Percentiles rank a stretch among this genome's conserved stretches.
Evolutionary conservation across 1,140 invertebrate species (phyloP).

Genomic region (Drosophila nigromelanica): DNA sequence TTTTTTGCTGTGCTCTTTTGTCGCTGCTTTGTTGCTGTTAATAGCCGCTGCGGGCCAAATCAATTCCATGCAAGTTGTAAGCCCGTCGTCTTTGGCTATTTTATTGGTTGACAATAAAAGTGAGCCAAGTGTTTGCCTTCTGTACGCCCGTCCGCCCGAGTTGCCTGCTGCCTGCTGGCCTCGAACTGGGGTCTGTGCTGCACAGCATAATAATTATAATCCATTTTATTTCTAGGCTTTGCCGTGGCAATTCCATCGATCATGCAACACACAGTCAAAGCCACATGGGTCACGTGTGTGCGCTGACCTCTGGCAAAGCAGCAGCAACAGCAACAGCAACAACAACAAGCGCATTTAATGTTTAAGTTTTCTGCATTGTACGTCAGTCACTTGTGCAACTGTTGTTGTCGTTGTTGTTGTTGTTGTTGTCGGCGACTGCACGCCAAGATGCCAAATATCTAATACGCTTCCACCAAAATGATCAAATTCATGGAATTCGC

Average conservation of each 20-base stretch:
- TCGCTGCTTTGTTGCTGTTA: slow-evolving; percentile 69
- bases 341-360: slow-evolving; percentile 15
- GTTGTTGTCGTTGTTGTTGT: slow-evolving; percentile 27
- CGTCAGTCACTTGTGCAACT: slow-evolving; percentile 57
- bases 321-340: slow-evolving; percentile 21
- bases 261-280: slow-evolving; percentile 45
- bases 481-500: slow-evolving; percentile 80
- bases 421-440: slow-evolving; percentile 40
- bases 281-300: slow-evolving; percentile 68
- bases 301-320: slow-evolving; percentile 65
- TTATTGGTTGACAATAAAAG: slow-evolving; percentile 81
- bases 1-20: slow-evolving; percentile 10
- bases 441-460: slow-evolving; percentile 77
- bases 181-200: slow-evolving; percentile 1
- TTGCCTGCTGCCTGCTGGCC: not conserved
- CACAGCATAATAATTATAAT: slow-evolving; percentile 79
- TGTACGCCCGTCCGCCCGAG: not conserved
- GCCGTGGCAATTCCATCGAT: slow-evolving; percentile 73
- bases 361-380: slow-evolving; percentile 57
- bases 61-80: slow-evolving; percentile 70
- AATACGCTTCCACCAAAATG: slow-evolving; percentile 77
- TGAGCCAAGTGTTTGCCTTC: slow-evolving; percentile 44
- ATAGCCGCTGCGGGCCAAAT: slow-evolving; percentile 77
- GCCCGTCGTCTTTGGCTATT: slow-evolving; percentile 60
- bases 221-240: slow-evolving; percentile 72